Evolutionary conservation across 2,888 invertebrate species (phyloP).

Genomic region (Pegoplata infirma): DNA sequence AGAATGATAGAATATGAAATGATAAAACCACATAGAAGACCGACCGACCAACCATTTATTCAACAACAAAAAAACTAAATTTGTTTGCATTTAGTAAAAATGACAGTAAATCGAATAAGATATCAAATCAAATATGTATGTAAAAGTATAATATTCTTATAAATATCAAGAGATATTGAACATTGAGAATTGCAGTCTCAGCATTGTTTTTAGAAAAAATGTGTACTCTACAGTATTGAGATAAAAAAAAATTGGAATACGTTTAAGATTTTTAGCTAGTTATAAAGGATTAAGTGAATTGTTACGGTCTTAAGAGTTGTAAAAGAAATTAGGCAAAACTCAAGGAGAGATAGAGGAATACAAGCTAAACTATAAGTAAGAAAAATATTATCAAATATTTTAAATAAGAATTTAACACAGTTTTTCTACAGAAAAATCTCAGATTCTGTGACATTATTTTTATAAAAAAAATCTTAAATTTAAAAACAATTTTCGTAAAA

Average conservation of each 20-base stretch:
- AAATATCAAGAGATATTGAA: not conserved
- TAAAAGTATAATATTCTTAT: not conserved
- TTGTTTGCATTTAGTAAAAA: slow-evolving; percentile 13
- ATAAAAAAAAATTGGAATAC: not conserved
- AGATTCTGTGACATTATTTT: no score
- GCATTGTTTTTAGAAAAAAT: not conserved
- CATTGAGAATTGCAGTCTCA: no score
- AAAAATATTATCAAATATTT: no score
- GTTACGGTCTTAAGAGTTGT: not conserved
- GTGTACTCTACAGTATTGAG: not conserved
- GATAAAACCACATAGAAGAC: not conserved
- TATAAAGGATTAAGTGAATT: not conserved
- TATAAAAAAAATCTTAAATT: no score
- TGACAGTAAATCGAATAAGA: slow-evolving; percentile 23
- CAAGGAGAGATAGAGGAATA: no score
- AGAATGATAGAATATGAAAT: slow-evolving; percentile 9
- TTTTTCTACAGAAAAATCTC: no score
- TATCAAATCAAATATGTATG: slow-evolving; percentile 10
- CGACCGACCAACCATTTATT: no score
- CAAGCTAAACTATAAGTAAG: no score
- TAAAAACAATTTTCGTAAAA: no score
- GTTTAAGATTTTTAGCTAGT: not conserved
- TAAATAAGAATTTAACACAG: no score
- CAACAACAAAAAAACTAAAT: slow-evolving; percentile 7
- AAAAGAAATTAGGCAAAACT: no score